Evolutionary conservation across 2,888 invertebrate genomes (phyloP).

Genomic region (Dascillus cervinus): DNA sequence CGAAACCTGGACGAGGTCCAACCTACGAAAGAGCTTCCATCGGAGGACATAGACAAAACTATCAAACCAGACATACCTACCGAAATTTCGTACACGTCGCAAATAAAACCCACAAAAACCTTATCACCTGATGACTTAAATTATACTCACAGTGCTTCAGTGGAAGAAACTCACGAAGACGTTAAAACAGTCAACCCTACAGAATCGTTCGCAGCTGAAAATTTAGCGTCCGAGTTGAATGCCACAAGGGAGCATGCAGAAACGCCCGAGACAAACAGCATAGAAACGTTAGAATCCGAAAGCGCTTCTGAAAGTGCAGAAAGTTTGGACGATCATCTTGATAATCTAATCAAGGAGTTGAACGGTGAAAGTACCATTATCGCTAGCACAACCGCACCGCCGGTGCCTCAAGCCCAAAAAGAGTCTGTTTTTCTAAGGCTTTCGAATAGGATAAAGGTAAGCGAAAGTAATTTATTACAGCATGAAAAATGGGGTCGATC

Average conservation of each 20-base stretch:
- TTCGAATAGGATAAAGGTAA: slow-evolving; percentile 89
- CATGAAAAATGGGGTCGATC: no score
- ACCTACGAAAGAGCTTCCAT: not conserved
- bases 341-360: slow-evolving; percentile 49
- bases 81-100: slow-evolving; percentile 19
- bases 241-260: slow-evolving; percentile 5
- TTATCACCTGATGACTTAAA: slow-evolving; percentile 25
- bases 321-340: slow-evolving; percentile 42
- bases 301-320: slow-evolving; percentile 25
- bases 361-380: slow-evolving; percentile 48
- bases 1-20: not conserved
- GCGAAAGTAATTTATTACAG: no score
- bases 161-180: slow-evolving; percentile 13
- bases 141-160: slow-evolving; percentile 15
- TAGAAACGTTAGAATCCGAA: slow-evolving; percentile 7
- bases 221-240: slow-evolving; percentile 4
- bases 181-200: slow-evolving; percentile 16
- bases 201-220: slow-evolving; percentile 7
- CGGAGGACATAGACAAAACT: not conserved
- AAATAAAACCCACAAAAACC: slow-evolving; percentile 42
- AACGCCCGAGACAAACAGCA: slow-evolving; percentile 6
- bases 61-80: slow-evolving; percentile 3
- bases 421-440: slow-evolving; percentile 94
- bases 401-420: slow-evolving; percentile 47
- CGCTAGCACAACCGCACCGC: slow-evolving; percentile 30